Base-by-base conservation (phyloP, 2,113 vertebrate species). In the Ochotona curzoniae region DNA sequence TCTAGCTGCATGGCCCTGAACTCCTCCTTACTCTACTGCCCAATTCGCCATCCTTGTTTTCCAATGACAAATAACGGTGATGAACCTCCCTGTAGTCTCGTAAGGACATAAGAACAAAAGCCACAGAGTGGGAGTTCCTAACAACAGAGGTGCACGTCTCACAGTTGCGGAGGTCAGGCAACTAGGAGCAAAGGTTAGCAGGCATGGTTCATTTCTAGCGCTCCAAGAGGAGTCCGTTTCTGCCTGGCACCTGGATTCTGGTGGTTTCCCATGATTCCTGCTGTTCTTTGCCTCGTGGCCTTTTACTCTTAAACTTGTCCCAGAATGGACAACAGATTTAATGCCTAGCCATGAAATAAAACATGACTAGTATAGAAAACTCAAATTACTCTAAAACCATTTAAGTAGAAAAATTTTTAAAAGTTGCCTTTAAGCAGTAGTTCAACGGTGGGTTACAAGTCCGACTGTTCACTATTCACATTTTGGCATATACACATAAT, bases 371-470 rank as follows among this genome's bases (percentile, higher is more conserved):
- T 79, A 80, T 1, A 38, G 25, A 87, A 20, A 83, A 83, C 60
- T n/a, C 26, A 35, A 87, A 54, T 70, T 82, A 87, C 13, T 35
- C 73, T 4, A 84, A 21, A 87, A 90, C 83, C 3, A 83, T 51
- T 83, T 75, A 54, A 51, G 21, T 44, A 54, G 30, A 61, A 92
- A 35, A 66, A 71, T 69, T 89, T 3, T 87, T 88, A 80, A 21
- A 28, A 71, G 81, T 76, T 63, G 76, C 7, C 21, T 92, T 79
- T 88, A 96, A 84, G 26, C 64, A 78, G 6, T 18, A 85, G 28
- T 47, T 49, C 44, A 73, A 71, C 81, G 87, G 47, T 57, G 81
- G 87, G 47, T 57, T 17, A 57, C 54, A 92, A 84, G 95, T 81
- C 17, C 73, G 76, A 76, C 44, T 61, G 23, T 38, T 89, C 87